phyloP scores from a whole-genome alignment of 2,888 invertebrate species.

The Trilocha varians region DNA sequence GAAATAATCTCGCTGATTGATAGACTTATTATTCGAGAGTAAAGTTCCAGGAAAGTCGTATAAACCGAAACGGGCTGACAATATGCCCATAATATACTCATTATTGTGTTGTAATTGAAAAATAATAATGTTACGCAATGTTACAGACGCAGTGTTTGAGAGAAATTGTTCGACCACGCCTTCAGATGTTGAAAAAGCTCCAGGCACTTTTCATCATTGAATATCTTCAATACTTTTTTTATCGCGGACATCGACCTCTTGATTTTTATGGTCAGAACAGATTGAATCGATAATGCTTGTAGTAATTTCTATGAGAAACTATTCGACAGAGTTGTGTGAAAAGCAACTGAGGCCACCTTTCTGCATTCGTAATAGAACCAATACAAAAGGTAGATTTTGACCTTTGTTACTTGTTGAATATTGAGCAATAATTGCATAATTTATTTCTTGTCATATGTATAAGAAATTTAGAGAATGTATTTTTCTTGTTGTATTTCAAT shows the following conservation, averaged over 20 bases:
- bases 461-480: too few relatives aligned
- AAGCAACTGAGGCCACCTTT: slow-evolving; percentile 29
- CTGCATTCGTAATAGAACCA: slow-evolving; percentile 19
- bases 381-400: too few relatives aligned
- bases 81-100: slow-evolving; percentile 39
- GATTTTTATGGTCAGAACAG: slow-evolving; percentile 55
- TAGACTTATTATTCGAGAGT: slow-evolving; percentile 58
- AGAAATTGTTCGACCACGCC: slow-evolving; percentile 54
- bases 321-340: slow-evolving; percentile 42
- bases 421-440: too few relatives aligned
- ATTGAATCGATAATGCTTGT: slow-evolving; percentile 56
- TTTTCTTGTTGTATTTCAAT: too few relatives aligned
- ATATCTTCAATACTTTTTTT: slow-evolving; percentile 38
- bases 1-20: slow-evolving; percentile 57
- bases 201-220: slow-evolving; percentile 59
- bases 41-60: slow-evolving; percentile 50
- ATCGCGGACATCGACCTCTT: slow-evolving; percentile 47
- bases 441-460: too few relatives aligned
- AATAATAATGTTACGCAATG: slow-evolving; percentile 48
- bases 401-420: too few relatives aligned
- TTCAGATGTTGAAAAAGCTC: slow-evolving; percentile 50
- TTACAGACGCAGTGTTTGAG: slow-evolving; percentile 40
- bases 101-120: slow-evolving; percentile 52
- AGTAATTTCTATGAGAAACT: slow-evolving; percentile 55
- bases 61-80: too few relatives aligned